Conservation (phyloP, 2,113 vertebrate species). For the Dipodomys stephensi region DNA sequence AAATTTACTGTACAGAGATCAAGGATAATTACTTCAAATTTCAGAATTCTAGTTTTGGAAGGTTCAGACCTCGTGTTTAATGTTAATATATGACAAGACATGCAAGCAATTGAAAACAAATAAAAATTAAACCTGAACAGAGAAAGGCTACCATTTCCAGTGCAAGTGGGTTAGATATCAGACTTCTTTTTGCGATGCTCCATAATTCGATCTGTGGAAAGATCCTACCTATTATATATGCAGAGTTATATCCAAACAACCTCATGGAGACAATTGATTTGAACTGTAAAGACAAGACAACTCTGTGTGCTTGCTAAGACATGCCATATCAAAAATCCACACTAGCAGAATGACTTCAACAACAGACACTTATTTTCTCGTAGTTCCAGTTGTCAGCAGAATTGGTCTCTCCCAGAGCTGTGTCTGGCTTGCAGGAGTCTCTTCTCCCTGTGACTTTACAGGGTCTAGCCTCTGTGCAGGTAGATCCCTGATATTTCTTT, state of each 20-base stretch:
- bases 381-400: not conserved
- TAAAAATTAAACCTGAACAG: not conserved
- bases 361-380: not conserved
- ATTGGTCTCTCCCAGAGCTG: not conserved
- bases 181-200: not conserved
- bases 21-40: not conserved
- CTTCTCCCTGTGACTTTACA: not conserved
- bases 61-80: not conserved
- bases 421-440: fast-evolving
- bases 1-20: not conserved
- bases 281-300: not conserved
- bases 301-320: not conserved
- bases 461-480: not conserved
- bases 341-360: not conserved
- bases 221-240: not conserved
- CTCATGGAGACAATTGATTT: not conserved
- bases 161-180: not conserved
- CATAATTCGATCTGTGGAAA: not conserved
- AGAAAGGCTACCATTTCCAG: not conserved
- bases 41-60: not conserved
- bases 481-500: not conserved
- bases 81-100: not conserved
- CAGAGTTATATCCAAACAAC: not conserved
- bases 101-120: not conserved
- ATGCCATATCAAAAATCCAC: not conserved